Conservation (phyloP, 2,888 invertebrate species). For the Limenitis camilla region DNA sequence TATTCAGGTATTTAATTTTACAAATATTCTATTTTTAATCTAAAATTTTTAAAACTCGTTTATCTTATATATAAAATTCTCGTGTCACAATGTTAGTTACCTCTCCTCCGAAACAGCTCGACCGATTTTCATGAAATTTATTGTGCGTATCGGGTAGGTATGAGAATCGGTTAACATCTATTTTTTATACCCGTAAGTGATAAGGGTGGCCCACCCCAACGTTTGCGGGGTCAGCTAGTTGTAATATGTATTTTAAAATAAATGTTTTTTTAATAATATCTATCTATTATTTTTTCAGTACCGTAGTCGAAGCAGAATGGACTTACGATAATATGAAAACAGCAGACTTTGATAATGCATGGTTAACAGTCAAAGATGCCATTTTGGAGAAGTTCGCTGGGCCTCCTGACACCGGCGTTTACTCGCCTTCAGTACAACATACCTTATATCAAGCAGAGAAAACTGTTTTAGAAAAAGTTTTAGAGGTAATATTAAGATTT, state of each 20-base stretch:
- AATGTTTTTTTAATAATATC: no score
- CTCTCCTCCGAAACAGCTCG: no score
- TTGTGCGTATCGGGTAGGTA: no score
- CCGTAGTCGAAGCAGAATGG: constrained; percentile 84
- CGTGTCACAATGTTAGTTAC: no score
- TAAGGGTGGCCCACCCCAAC: no score
- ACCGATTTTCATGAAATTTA: no score
- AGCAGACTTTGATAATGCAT: constrained; percentile 81
- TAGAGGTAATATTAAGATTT: constrained; percentile 70
- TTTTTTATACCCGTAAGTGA: no score
- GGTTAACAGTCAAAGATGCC: constrained; percentile 80
- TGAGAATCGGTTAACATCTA: no score
- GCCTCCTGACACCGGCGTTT: constrained; percentile 79
- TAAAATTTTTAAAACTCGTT: no score
- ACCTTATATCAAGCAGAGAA: constrained; percentile 83
- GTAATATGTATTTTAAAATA: no score
- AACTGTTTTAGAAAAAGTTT: constrained; percentile 78
- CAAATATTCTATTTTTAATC: neutral
- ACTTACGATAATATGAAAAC: constrained; percentile 78
- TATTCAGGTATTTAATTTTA: constrained; percentile 67
- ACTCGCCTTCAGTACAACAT: constrained; percentile 86
- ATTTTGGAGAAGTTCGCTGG: constrained; percentile 86
- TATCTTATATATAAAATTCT: no score
- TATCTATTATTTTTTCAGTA: constrained; percentile 58
- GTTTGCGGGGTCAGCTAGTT: no score